Percentiles rank a stretch among this genome's conserved stretches.
Conservation (phyloP, 2,888 invertebrate species). For the Eupithecia exiguata region DNA sequence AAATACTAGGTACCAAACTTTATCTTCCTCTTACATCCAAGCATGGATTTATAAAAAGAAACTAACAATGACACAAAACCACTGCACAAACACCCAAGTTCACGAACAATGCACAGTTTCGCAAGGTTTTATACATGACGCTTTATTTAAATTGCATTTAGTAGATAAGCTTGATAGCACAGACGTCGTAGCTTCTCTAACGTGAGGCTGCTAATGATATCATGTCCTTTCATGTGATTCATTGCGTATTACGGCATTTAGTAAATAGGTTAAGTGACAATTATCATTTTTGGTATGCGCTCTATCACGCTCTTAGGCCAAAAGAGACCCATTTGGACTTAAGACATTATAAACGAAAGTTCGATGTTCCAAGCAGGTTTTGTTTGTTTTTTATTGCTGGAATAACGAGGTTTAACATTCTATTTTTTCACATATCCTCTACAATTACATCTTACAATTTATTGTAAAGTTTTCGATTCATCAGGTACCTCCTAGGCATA, state of each 20-base stretch:
- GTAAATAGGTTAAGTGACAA: conserved; percentile 75
- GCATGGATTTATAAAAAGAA: conserved; percentile 19
- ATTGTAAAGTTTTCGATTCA: neutral
- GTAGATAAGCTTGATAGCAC: conserved; percentile 63
- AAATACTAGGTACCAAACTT: neutral
- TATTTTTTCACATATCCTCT: neutral
- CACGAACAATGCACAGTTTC: conserved; percentile 35
- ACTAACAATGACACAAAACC: neutral
- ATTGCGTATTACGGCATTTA: conserved; percentile 58
- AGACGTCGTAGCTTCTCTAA: conserved; percentile 65
- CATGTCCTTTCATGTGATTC: conserved; percentile 70
- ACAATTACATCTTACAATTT: neutral
- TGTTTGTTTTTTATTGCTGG: neutral
- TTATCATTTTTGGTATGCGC: conserved; percentile 59
- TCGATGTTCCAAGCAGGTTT: neutral
- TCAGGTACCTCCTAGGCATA: neutral
- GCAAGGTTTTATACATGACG: conserved; percentile 44
- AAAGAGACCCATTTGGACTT: conserved; percentile 2
- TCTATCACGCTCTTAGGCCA: conserved; percentile 15
- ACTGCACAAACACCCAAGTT: conserved; percentile 21
- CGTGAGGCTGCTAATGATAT: conserved; percentile 70
- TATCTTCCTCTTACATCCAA: conserved; percentile 8
- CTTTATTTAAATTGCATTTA: conserved; percentile 71
- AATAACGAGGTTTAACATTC: neutral
- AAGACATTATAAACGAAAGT: neutral